Evolutionary conservation across 2,888 invertebrate species (phyloP).

Genomic region (Cryptus armator): DNA sequence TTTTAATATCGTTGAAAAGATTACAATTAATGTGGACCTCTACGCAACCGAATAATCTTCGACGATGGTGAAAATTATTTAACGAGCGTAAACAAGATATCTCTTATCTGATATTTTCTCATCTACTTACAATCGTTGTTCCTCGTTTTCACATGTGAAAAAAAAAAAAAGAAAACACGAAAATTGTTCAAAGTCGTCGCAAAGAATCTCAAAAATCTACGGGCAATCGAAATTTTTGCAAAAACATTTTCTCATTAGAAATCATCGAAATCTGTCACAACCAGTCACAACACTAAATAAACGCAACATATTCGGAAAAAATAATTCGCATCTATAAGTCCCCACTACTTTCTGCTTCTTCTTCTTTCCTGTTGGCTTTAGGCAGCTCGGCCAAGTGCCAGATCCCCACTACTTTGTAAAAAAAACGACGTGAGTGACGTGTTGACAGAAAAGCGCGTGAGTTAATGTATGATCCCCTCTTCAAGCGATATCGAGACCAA

Average conservation of each 20-base stretch:
- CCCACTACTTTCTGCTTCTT: neutral
- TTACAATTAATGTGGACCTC: neutral
- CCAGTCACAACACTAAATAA: neutral
- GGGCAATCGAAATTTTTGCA: neutral
- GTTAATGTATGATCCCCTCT: neutral
- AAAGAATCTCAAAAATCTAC: neutral
- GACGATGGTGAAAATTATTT: neutral
- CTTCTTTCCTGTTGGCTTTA: too few relatives aligned
- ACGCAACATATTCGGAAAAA: conserved; percentile 5
- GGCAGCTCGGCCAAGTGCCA: too few relatives aligned
- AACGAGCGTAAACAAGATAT: neutral
- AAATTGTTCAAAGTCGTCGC: neutral
- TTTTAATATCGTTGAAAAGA: neutral
- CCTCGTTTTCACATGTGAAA: conserved; percentile 16
- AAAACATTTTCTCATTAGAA: neutral
- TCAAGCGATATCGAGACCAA: neutral
- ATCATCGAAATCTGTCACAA: neutral
- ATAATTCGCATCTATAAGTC: conserved; percentile 7
- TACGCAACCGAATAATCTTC: neutral
- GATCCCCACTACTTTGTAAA: neutral
- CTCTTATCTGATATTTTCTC: neutral
- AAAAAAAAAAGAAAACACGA: neutral
- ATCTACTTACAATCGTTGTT: conserved; percentile 6
- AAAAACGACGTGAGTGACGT: conserved; percentile 17
- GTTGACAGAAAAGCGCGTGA: neutral